Conservation (phyloP, 2,888 invertebrate species). For the Melieria omissa region DNA sequence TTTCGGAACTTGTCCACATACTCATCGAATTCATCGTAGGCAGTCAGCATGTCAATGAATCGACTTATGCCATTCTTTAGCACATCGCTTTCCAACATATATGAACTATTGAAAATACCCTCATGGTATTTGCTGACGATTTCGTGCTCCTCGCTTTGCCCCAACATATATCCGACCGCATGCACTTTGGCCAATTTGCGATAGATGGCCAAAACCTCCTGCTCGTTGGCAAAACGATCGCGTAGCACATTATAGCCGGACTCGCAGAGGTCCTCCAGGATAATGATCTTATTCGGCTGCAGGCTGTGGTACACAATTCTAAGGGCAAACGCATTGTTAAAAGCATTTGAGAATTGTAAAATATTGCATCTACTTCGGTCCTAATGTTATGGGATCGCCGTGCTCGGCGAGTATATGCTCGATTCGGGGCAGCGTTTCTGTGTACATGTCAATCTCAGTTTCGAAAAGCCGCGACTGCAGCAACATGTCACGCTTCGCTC, state of each 20-base stretch:
- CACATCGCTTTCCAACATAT: slow-evolving; percentile 27
- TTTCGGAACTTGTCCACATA: slow-evolving; percentile 49
- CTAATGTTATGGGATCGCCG: slow-evolving; percentile 45
- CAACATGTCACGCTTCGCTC: slow-evolving; percentile 45
- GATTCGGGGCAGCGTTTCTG: slow-evolving; percentile 48
- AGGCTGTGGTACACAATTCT: slow-evolving; percentile 43
- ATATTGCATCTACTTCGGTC: slow-evolving; percentile 35
- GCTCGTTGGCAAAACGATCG: slow-evolving; percentile 39
- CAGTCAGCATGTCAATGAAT: slow-evolving; percentile 46
- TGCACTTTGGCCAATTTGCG: slow-evolving; percentile 54
- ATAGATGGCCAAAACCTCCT: slow-evolving; percentile 45
- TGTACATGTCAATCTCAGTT: slow-evolving; percentile 51
- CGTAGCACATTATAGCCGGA: slow-evolving; percentile 42
- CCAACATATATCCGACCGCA: slow-evolving; percentile 44
- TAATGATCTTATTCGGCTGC: slow-evolving; percentile 43
- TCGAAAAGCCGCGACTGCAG: slow-evolving; percentile 41
- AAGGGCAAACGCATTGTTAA: background rate
- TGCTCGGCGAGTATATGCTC: slow-evolving; percentile 43
- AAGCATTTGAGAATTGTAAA: background rate
- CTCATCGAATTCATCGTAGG: slow-evolving; percentile 37
- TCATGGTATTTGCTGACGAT: slow-evolving; percentile 32
- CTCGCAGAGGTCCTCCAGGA: slow-evolving; percentile 43
- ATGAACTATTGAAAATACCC: slow-evolving; percentile 28
- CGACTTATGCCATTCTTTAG: slow-evolving; percentile 40
- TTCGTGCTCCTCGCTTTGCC: slow-evolving; percentile 14